A percentile compares a stretch with the other conserved stretches of the same genome.
phyloP scores from a whole-genome alignment of 2,113 vertebrate species.

The Catagonus wagneri region DNA sequence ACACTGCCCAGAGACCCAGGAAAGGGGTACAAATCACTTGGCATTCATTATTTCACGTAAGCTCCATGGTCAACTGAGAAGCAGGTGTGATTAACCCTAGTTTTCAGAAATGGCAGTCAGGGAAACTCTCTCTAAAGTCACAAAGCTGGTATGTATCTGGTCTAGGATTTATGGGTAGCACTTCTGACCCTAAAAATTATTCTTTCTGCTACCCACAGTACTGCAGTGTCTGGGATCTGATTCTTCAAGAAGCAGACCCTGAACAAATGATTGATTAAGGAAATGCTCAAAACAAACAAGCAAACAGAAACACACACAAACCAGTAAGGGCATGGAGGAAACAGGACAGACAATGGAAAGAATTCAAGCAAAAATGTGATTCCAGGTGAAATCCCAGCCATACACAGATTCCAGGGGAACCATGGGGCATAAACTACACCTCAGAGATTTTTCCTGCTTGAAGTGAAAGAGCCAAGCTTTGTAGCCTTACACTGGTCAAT shows the following conservation, averaged over 20 bases:
- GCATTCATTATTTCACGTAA: neutral
- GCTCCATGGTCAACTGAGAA: neutral
- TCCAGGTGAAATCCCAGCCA: neutral
- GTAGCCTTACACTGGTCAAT: rapidly evolving
- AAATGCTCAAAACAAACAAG: neutral
- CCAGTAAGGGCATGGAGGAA: neutral
- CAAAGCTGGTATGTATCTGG: neutral
- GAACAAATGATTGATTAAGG: neutral
- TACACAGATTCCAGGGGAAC: too few species aligned
- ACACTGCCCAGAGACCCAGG: neutral
- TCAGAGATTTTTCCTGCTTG: neutral
- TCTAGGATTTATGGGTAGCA: neutral
- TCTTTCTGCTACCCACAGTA: neutral
- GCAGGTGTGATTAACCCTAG: too few species aligned
- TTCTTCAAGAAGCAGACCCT: neutral
- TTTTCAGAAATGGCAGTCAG: neutral
- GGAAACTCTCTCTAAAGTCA: neutral
- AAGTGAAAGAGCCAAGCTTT: neutral
- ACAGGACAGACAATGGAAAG: neutral
- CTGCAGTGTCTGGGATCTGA: neutral
- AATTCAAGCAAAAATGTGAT: neutral
- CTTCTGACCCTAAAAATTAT: neutral
- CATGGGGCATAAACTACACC: too few species aligned
- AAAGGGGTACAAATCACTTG: neutral
- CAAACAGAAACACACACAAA: neutral